phyloP scores from a whole-genome alignment of 1,140 invertebrate species.

The Oncopeltus fasciatus region DNA sequence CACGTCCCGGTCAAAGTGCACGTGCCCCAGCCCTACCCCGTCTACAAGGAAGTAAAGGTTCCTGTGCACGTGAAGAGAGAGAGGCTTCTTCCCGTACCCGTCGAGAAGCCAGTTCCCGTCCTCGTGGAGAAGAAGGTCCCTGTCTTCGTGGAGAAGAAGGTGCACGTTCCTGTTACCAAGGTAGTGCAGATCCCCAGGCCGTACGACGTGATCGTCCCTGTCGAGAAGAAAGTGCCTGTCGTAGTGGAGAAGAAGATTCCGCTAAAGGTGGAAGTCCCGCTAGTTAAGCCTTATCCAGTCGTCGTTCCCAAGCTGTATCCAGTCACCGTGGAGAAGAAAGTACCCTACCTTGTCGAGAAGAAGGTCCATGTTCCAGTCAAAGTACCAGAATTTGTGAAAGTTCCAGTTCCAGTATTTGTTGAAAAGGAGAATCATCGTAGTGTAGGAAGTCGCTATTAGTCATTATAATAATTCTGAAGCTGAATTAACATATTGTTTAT shows the following conservation, averaged over 20 bases:
- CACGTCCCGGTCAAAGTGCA: background rate
- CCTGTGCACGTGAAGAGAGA: constrained; percentile 21
- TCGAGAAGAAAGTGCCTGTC: constrained; percentile 36
- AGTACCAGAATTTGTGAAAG: constrained; percentile 50
- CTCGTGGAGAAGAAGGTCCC: constrained; percentile 53
- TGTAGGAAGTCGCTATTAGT: too few relatives aligned
- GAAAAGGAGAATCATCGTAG: constrained; percentile 45
- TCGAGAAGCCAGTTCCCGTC: constrained; percentile 40
- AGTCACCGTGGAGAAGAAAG: background rate
- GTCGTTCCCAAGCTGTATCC: background rate
- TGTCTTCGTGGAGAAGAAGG: constrained; percentile 23
- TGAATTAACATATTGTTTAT: too few relatives aligned
- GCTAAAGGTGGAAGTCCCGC: background rate
- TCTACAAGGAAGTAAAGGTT: constrained; percentile 23
- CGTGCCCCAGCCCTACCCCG: background rate
- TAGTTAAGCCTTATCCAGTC: background rate
- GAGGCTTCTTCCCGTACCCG: constrained; percentile 24
- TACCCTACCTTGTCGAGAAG: background rate
- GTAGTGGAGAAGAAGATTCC: constrained; percentile 53
- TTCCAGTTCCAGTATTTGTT: constrained; percentile 62
- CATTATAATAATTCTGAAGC: too few relatives aligned
- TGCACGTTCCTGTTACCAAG: background rate
- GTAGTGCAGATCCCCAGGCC: background rate
- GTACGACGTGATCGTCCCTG: background rate
- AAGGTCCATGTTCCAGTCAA: background rate